Percentiles rank a stretch among this genome's conserved stretches.
phyloP scores from a whole-genome alignment of 2,888 invertebrate species.

The Polylopha cassiicola region DNA sequence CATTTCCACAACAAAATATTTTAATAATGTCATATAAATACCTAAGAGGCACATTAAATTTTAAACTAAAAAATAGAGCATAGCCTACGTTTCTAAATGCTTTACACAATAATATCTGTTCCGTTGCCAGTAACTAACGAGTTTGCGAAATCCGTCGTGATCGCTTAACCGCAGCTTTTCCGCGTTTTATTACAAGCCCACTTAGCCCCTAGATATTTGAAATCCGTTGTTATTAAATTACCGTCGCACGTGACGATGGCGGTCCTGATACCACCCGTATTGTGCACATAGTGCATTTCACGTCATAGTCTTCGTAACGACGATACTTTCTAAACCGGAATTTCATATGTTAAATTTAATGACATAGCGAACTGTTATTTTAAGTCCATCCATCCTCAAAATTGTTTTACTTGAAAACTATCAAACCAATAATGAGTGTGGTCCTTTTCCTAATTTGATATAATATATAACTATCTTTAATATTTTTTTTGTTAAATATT shows the following conservation, averaged over 20 bases:
- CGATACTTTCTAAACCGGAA: conserved; percentile 25
- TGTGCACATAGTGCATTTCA: conserved; percentile 26
- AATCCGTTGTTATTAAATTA: conserved; percentile 41
- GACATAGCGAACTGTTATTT: conserved; percentile 1
- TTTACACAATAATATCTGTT: conserved; percentile 51
- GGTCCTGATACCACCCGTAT: conserved; percentile 28
- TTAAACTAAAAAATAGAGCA: conserved; percentile 37
- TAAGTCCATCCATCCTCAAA: no score
- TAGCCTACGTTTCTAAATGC: conserved; percentile 40
- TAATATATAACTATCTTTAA: no score
- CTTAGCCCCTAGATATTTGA: conserved; percentile 46
- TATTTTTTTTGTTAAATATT: background rate
- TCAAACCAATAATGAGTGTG: no score
- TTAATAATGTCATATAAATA: no score
- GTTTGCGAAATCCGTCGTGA: conserved; percentile 70
- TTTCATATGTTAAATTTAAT: conserved; percentile 8
- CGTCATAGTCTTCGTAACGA: conserved; percentile 25
- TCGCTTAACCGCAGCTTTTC: conserved; percentile 61
- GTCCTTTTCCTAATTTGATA: no score
- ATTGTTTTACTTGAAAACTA: background rate
- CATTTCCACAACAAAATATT: no score
- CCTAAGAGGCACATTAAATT: no score
- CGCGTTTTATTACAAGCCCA: conserved; percentile 51
- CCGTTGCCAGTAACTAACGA: conserved; percentile 50
- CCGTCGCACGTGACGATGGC: conserved; percentile 42